Percentiles rank a stretch among this genome's conserved stretches.
Evolutionary conservation across 1,140 invertebrate species (phyloP).

Genomic region (Saccostrea cuccullata): DNA sequence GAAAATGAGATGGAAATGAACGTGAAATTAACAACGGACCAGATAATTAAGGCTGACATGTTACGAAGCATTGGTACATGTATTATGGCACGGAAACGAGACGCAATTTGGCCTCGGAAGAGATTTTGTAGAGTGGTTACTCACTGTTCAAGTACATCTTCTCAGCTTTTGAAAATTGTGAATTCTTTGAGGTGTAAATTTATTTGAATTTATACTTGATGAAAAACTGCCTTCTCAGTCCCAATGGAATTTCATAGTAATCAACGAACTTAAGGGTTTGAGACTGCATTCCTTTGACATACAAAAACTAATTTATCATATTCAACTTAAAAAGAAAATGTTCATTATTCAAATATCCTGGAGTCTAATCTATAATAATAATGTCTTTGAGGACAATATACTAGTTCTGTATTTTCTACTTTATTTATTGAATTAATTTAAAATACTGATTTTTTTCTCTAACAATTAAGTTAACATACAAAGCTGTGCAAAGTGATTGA

Average conservation of each 20-base stretch:
- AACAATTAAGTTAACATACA: too few relatives aligned
- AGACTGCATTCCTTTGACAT: background rate
- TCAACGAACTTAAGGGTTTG: background rate
- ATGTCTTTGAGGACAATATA: too few relatives aligned
- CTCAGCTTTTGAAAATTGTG: constrained; percentile 1
- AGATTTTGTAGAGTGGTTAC: background rate
- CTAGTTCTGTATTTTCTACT: too few relatives aligned
- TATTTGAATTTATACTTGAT: constrained; percentile 12
- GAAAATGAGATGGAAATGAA: constrained; percentile 29
- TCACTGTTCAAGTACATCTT: background rate
- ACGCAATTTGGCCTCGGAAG: background rate
- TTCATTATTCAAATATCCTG: too few relatives aligned
- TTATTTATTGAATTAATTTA: too few relatives aligned
- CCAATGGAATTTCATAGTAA: background rate
- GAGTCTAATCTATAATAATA: too few relatives aligned
- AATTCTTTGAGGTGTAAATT: background rate
- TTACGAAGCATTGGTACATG: background rate
- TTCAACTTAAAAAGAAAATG: background rate
- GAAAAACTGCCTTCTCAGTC: constrained; percentile 23
- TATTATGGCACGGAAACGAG: background rate
- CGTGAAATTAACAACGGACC: background rate
- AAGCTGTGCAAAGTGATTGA: too few relatives aligned
- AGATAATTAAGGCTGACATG: background rate
- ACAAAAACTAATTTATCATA: background rate
- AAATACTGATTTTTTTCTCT: too few relatives aligned